A percentile compares a stretch with the other conserved stretches of the same genome.
Evolutionary conservation across 2,888 invertebrate species (phyloP).

Genomic region (Girardia tigrina): DNA sequence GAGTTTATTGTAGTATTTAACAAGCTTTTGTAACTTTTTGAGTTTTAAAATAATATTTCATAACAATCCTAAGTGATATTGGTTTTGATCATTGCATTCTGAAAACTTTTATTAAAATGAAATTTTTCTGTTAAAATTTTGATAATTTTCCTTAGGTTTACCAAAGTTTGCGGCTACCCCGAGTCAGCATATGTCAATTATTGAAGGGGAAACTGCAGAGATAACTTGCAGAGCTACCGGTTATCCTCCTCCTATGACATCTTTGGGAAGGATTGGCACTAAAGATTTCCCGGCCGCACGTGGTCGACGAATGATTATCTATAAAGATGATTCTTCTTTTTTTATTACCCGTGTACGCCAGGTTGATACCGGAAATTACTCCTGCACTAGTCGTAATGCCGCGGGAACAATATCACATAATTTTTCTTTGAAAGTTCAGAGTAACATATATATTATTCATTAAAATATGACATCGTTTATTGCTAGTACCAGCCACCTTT

Average conservation of each 20-base stretch:
- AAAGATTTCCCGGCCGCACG: slow-evolving; percentile 31
- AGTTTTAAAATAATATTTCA: no score
- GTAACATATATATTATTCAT: slow-evolving; percentile 11
- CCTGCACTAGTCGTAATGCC: slow-evolving; percentile 24
- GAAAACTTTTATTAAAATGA: not conserved
- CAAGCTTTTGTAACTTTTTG: no score
- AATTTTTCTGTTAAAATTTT: not conserved
- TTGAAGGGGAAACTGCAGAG: slow-evolving; percentile 30
- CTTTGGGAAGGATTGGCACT: slow-evolving; percentile 24
- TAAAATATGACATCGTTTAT: not conserved
- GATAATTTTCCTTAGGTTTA: not conserved
- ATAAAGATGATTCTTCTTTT: slow-evolving; percentile 31
- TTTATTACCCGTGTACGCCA: slow-evolving; percentile 26
- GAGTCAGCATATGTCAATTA: not conserved
- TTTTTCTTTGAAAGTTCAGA: slow-evolving; percentile 32
- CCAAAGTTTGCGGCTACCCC: not conserved
- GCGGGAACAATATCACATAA: slow-evolving; percentile 31
- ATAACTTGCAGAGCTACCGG: slow-evolving; percentile 28
- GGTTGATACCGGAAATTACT: slow-evolving; percentile 27
- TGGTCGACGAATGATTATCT: slow-evolving; percentile 21
- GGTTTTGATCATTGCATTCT: no score
- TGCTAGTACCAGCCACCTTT: not conserved
- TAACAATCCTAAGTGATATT: no score
- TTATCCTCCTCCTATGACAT: slow-evolving; percentile 24
- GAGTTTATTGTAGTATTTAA: no score